A percentile compares a stretch with the other conserved stretches of the same genome.
Conservation (phyloP, 2,888 invertebrate species). For the Lottia gigantea region DNA sequence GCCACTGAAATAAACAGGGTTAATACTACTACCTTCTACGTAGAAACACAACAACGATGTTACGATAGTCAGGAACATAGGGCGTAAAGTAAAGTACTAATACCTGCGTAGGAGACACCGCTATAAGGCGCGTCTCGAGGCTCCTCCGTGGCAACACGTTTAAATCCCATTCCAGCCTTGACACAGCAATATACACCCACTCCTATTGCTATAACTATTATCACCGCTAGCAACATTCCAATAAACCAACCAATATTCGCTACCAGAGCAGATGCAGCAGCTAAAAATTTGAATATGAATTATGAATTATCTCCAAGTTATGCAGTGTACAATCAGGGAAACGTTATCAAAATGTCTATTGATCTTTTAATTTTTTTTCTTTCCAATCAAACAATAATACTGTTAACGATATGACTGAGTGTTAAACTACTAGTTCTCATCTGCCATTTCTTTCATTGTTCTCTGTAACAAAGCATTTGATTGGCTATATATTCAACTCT, state of each 20-base stretch:
- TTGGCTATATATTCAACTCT: no score
- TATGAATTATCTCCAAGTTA: not conserved
- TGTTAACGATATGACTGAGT: no score
- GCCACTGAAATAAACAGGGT: not conserved
- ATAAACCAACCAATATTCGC: constrained; percentile 69
- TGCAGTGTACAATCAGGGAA: not conserved
- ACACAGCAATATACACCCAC: constrained; percentile 51
- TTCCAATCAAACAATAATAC: no score
- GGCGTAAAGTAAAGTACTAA: constrained; percentile 19
- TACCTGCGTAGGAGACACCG: constrained; percentile 21
- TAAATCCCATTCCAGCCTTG: constrained; percentile 24
- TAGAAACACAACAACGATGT: no score
- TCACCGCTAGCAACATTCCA: constrained; percentile 63
- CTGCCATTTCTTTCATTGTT: no score
- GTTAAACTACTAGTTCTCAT: no score
- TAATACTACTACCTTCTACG: not conserved
- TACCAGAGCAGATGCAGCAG: constrained; percentile 49
- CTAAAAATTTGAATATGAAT: constrained; percentile 36
- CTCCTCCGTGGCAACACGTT: not conserved
- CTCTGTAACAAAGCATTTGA: no score
- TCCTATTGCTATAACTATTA: constrained; percentile 59
- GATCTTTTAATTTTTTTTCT: no score
- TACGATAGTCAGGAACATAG: not conserved
- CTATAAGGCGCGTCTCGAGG: not conserved
- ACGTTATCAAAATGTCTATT: no score